Base-by-base conservation (phyloP, 2,113 vertebrate species). In the Carassius gibelio region DNA sequence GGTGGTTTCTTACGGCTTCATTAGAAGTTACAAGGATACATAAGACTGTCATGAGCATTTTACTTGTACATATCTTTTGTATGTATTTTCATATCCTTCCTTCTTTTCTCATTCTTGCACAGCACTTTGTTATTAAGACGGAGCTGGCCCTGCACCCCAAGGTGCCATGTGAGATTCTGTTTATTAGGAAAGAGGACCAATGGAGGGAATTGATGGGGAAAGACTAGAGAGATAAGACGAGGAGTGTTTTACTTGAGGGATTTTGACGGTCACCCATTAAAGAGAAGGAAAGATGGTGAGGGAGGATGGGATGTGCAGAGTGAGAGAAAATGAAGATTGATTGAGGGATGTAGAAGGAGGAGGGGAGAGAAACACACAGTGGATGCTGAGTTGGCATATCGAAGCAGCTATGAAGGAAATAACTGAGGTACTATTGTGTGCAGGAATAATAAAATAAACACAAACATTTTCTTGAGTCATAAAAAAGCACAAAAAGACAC, bases 321-420 rank as follows among this genome's bases (percentile, higher is more conserved):
- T 9, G 48, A 71, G 68, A 79, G 85, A 88, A 91, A 93, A 94
- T 92, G 89, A 91, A 91, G 93, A 93, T 88, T 90, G 92, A 93
- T 91, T 85, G 88, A 80, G 87, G 82, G 64, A 64, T 69, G 36
- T 81, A 9, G 75, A 77, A 79, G 82, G 89, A 38, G 68, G 68
- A 48, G 36, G 36, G 17, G 36, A 42, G 90, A 62, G 80, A 75
- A 88, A 61, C 75, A 80, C 57, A 75, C 76, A 78, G 84, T 84
- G 83, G 81, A 83, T 82, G 90, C 87, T 92, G 91, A 93, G 87
- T 91, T 86, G 62, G 90, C 90, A 86, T n/a, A 87, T 91, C 21
- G 52, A n/a, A 85, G 81, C 82, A 87, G 83, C 87, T 86, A 23
- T 87, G 89, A 87, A 83, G 90, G 90, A 84, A 90, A 86, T 89